Base-by-base conservation (phyloP, 2,888 invertebrate species). In the Drosophila barbarae region DNA sequence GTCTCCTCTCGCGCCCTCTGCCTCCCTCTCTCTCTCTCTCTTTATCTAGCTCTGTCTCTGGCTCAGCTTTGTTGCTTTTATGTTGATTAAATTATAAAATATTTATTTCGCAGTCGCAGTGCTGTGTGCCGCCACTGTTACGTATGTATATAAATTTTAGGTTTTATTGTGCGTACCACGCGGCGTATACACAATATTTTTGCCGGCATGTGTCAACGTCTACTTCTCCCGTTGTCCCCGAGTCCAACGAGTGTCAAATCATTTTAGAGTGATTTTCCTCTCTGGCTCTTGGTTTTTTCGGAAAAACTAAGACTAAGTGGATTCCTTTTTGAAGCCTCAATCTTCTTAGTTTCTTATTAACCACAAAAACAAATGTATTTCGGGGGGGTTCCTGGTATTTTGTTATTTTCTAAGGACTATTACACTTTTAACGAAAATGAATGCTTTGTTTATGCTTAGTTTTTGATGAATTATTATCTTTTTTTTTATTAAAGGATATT, bases 31-130 rank as follows among this genome's bases (percentile, higher is more conserved):
- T 6, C 23, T 13, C 64, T 6, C 15, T 30, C 42, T 10, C 21
- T 6, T 13, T 13, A 60, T 15, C 8, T 15, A 8, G 8, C 9
- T 12, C 13, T 36, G 15, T 75, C 71, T 66, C 74, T 82, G 71
- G 59, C 74, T 58, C 61, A 66, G 66, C 72, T 70, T 76, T 81
- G 74, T 86, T 85, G 85, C 86, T 86, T 82, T 82, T 82, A 82
- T 82, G 86, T 83, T 82, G 81, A 82, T 82, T 82, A 86, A 82
- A 82, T 82, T 82, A 82, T 82, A 86, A 82, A 82, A 86, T 82
- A 82, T 82, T 86, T 82, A 82, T 86, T 82, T 52, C 54, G 54
- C 51, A 28, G 60, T 46, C 64, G 61, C 53, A 50, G 34, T 28
- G 21, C 28, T 41, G 30, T 55, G 67, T 21, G 35, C 59, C 21